Evolutionary conservation across 2,888 invertebrate genomes (phyloP).

Genomic region (Pogonocherus hispidulus): DNA sequence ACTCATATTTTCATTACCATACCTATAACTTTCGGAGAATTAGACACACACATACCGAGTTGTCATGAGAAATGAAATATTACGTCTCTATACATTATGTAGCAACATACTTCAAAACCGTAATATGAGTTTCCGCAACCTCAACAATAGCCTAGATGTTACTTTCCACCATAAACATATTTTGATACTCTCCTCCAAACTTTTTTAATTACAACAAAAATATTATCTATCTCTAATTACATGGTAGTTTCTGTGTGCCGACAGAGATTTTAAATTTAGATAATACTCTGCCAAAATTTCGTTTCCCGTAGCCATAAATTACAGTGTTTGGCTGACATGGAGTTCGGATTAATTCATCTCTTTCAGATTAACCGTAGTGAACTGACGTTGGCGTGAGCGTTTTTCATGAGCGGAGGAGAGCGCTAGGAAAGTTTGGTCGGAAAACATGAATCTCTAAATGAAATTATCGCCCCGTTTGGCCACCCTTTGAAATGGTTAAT

Average conservation of each 20-base stretch:
- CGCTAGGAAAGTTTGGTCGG: slow-evolving; percentile 41
- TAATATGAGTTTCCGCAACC: not conserved
- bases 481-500: slow-evolving; percentile 8
- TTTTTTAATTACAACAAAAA: slow-evolving; percentile 68
- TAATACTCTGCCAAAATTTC: slow-evolving; percentile 70
- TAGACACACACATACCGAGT: too few relatives aligned
- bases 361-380: slow-evolving; percentile 68
- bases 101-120: too few relatives aligned
- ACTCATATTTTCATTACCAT: too few relatives aligned
- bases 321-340: slow-evolving; percentile 67
- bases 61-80: too few relatives aligned
- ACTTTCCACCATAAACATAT: slow-evolving; percentile 53
- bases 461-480: slow-evolving; percentile 47
- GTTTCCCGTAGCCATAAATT: slow-evolving; percentile 68
- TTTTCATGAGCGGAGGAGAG: slow-evolving; percentile 48
- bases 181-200: slow-evolving; percentile 57
- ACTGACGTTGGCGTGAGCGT: slow-evolving; percentile 65
- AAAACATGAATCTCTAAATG: slow-evolving; percentile 53
- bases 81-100: too few relatives aligned
- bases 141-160: slow-evolving; percentile 1
- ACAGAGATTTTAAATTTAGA: slow-evolving; percentile 69
- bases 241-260: slow-evolving; percentile 63
- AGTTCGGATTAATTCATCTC: slow-evolving; percentile 70
- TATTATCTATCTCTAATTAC: slow-evolving; percentile 68
- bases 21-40: too few relatives aligned